phyloP scores from a whole-genome alignment of 2,888 invertebrate species.

The Scaptomyza caliginosa region DNA sequence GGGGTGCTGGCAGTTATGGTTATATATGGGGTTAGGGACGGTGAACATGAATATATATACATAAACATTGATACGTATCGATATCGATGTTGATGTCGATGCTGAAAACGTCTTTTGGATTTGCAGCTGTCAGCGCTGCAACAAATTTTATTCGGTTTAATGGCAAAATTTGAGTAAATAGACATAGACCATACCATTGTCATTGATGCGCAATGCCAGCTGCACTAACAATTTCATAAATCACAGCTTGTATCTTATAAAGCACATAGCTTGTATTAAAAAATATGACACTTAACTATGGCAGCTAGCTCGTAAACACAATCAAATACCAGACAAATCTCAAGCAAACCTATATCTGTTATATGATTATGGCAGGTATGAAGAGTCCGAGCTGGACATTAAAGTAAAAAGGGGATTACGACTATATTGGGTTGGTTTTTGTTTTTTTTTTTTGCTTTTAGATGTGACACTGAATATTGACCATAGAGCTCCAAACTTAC shows the following conservation, averaged over 20 bases:
- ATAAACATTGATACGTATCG: conserved; percentile 12
- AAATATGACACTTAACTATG: conserved; percentile 10
- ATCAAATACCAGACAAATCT: neutral
- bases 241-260: conserved; percentile 45
- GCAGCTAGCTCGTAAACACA: neutral
- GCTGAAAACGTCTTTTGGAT: conserved; percentile 61
- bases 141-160: conserved; percentile 47
- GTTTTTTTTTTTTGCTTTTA: conserved; percentile 5
- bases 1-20: conserved; percentile 57
- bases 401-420: conserved; percentile 21
- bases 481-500: conserved; percentile 24
- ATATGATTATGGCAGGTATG: conserved; percentile 52
- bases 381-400: conserved; percentile 5
- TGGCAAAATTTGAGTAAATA: conserved; percentile 24
- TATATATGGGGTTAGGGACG: conserved; percentile 20
- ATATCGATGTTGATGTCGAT: conserved; percentile 31
- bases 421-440: neutral
- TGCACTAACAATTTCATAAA: conserved; percentile 63
- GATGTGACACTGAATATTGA: conserved; percentile 33
- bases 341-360: conserved; percentile 30
- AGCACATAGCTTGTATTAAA: conserved; percentile 34
- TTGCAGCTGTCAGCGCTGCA: conserved; percentile 68
- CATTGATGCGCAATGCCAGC: conserved; percentile 50
- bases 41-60: conserved; percentile 6
- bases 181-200: conserved; percentile 7